Evolutionary conservation across 2,888 invertebrate genomes (phyloP), one percentile per base, ranked within the genome.

Genomic region (Ormyrus rosae): DNA sequence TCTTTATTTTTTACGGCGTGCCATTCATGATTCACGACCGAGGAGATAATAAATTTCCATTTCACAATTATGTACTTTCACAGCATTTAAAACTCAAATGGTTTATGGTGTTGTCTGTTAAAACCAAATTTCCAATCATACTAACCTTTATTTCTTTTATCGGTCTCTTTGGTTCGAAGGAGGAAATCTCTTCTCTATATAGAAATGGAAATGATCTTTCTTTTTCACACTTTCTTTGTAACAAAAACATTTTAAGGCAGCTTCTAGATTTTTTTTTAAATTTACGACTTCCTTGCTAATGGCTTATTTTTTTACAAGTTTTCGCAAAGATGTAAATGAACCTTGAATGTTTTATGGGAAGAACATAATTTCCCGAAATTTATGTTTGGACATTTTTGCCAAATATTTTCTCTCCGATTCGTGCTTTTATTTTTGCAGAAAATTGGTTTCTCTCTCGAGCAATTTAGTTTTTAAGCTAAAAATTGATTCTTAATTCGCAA

Each of bases 51-150:
- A 75, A 50, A 69, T 55, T 61, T 63, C 9, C 70, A 56, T 77
- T 73, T 68, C 63, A 56, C 8, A 48, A 8, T 13, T 45, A 34
- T 61, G n/a, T 55, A 78, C 60, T 78, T 78, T 78, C 68, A 67
- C 46, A 53, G 53, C 19, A 65, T 67, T 46, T 51, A 55, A 71
- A 64, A 34, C 1, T 50, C 9, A 13, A 61, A 50, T 45, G 46
- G 51, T 58, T 71, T 50, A 71, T 50, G 19, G 9, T 64, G 0
- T 51, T 50, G 11, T 34, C 61, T 9, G 13, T 45, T 34, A 48
- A 60, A 10, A 69, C 9, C 55, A 34, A 56, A 56, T 56, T 58
- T 48, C 9, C 13, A 45, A 34, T 45, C 9, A 7, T n/a, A 13
- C 34, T 11, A 63, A 73, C 46, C 56, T 63, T 8, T 58, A 34